Percentiles rank a stretch among this genome's conserved stretches.
Conservation (phyloP, 2,797 vertebrate genomes). For the Sebastes wilsoni region DNA sequence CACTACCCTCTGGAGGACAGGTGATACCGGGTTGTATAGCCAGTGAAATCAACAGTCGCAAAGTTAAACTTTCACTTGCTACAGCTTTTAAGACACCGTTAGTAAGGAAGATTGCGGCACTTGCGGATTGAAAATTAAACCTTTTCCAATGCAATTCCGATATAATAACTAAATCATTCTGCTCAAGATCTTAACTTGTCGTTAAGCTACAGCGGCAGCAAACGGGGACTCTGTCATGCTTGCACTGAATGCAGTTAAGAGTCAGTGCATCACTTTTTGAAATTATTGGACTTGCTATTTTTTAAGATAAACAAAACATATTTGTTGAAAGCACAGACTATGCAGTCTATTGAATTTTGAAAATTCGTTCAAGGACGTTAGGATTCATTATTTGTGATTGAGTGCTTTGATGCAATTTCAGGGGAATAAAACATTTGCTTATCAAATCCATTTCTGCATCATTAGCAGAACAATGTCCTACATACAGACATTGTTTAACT, state of each 20-base stretch:
- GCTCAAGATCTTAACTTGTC: neutral
- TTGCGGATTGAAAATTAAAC: neutral
- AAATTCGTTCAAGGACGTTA: conserved; percentile 61
- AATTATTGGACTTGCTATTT: neutral
- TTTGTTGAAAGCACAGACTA: conserved; percentile 1
- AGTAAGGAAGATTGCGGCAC: neutral
- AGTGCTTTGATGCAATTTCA: conserved; percentile 76
- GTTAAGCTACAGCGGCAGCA: neutral
- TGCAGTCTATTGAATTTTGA: conserved; percentile 25
- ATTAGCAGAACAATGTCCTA: conserved; percentile 50
- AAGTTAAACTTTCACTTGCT: neutral
- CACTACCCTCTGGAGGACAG: too few species aligned
- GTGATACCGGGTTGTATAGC: too few species aligned
- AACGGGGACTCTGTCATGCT: neutral
- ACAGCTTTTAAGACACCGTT: neutral
- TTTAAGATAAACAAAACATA: conserved; percentile 9
- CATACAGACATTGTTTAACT: conserved; percentile 44
- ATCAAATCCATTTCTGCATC: conserved; percentile 55
- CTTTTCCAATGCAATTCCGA: neutral
- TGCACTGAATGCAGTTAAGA: neutral
- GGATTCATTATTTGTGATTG: conserved; percentile 69
- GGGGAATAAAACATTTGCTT: conserved; percentile 65
- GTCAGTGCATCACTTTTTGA: neutral
- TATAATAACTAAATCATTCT: neutral
- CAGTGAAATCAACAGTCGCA: neutral